These are phyloP conservation scores for Laspeyria flexula DNA, from an alignment of 2,888 invertebrate genomes.

Conservation along the genomic window DNA sequence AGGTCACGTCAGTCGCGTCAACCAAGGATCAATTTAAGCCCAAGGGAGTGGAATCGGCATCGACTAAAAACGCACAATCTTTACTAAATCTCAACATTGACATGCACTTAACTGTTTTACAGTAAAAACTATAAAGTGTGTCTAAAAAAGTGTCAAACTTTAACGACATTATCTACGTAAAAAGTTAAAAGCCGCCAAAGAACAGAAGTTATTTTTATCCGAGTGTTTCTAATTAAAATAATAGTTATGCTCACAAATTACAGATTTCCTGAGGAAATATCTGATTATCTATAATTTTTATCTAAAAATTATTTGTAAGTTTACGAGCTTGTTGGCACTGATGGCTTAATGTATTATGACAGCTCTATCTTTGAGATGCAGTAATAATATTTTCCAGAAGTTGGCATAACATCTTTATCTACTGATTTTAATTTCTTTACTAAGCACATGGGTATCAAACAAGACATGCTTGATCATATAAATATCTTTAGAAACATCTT, in stretches of 20 bases:
- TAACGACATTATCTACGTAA: slow-evolving; percentile 64
- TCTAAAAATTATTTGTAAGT: slow-evolving; percentile 55
- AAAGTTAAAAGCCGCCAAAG: slow-evolving; percentile 57
- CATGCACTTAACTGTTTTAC: slow-evolving; percentile 64
- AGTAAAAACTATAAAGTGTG: slow-evolving; percentile 52
- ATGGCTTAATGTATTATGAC: slow-evolving; percentile 28
- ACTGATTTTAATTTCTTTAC: too few relatives aligned
- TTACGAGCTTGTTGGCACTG: slow-evolving; percentile 40
- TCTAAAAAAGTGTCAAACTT: slow-evolving; percentile 78
- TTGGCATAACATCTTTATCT: too few relatives aligned
- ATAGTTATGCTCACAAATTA: slow-evolving; percentile 68
- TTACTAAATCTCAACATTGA: slow-evolving; percentile 50
- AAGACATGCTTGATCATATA: too few relatives aligned
- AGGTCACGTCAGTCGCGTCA: slow-evolving; percentile 40
- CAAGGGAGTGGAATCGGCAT: slow-evolving; percentile 33
- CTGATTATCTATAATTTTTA: slow-evolving; percentile 64
- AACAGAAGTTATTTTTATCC: slow-evolving; percentile 44
- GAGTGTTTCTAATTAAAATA: slow-evolving; percentile 76
- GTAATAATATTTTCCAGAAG: background rate
- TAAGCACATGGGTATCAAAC: too few relatives aligned
- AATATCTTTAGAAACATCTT: too few relatives aligned
- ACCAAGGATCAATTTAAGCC: slow-evolving; percentile 23
- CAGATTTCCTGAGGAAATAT: slow-evolving; percentile 77
- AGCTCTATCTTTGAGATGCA: slow-evolving; percentile 5
- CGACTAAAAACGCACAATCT: slow-evolving; percentile 23